Base-by-base conservation (phyloP, 2,888 invertebrate species). In the Sarcophaga variegata region DNA sequence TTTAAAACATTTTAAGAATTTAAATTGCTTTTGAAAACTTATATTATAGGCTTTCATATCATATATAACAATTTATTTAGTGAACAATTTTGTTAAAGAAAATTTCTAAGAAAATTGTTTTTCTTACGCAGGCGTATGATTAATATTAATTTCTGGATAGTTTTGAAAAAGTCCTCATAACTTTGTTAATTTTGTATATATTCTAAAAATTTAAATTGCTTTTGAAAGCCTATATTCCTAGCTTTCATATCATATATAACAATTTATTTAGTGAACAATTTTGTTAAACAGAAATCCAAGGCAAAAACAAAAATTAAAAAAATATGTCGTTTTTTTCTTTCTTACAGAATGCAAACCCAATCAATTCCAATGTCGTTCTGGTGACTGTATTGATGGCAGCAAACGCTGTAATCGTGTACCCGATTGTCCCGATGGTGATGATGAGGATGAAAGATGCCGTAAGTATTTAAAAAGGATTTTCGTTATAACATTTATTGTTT, bases 361-460 rank as follows among this genome's bases (percentile, higher is more conserved):
- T 77, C 94, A 96, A 91, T 96, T 95, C 92, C 94, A 93, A 86
- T 97, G 97, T 91, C 93, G 92, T 83, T 95, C 95, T 92, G 95
- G 95, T 5, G 91, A 92, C 45, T 96, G 96, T 92, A 95, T 96
- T 88, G 94, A 95, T 62, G 90, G 89, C 64, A 92, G 91, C 81
- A 92, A 91, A 72, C 94, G 94, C 54, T 96, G 96, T 92, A 94
- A 96, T 90, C 93, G 94, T 54, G 75, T 90, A 4, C 69, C 64
- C 20, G 94, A 96, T 88, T 96, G 96, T 90, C 90, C 91, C 45
- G 96, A 96, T 88, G 93, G 94, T 71, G 95, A 95, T 45, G 96
- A 96, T 91, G 96, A 96, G 92, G 89, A 90, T 85, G 90, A 90
- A 5, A 90, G 91, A 80, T 94, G 94, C 89, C 91, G 94, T 94